Conservation (phyloP, 2,888 invertebrate genomes). For the Acronicta psi region DNA sequence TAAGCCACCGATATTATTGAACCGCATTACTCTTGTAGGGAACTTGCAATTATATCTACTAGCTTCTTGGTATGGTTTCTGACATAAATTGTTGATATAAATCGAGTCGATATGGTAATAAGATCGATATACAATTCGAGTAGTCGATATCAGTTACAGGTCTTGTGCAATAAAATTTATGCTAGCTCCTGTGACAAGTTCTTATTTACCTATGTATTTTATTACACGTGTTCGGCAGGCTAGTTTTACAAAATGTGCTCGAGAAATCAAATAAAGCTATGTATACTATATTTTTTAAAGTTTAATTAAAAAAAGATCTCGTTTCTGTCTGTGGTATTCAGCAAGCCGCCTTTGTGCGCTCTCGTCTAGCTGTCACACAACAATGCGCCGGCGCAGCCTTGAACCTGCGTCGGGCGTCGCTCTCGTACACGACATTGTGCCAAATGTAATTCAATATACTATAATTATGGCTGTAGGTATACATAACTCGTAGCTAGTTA, state of each 20-base stretch:
- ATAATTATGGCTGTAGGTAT: conserved; percentile 41
- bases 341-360: conserved; percentile 46
- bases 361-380: conserved; percentile 64
- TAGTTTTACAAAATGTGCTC: conserved; percentile 10
- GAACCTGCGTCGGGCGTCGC: conserved; percentile 69
- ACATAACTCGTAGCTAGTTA: conserved; percentile 41
- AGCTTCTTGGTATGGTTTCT: conserved; percentile 27
- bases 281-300: conserved; percentile 18
- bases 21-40: conserved; percentile 53
- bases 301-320: conserved; percentile 34
- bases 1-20: conserved; percentile 53
- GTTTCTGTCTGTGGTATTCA: conserved; percentile 43
- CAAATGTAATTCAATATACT: conserved; percentile 65
- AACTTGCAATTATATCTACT: conserved; percentile 41
- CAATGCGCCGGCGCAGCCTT: conserved; percentile 70
- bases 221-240: conserved; percentile 5
- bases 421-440: conserved; percentile 64
- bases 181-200: conserved; percentile 10
- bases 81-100: conserved; percentile 17
- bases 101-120: conserved; percentile 8
- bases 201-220: conserved; percentile 1
- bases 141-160: conserved; percentile 23
- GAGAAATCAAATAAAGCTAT: conserved; percentile 16
- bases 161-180: conserved; percentile 26
- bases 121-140: conserved; percentile 16